Base-by-base conservation (phyloP, 2,888 invertebrate species). In the Leptinotarsa juncta region DNA sequence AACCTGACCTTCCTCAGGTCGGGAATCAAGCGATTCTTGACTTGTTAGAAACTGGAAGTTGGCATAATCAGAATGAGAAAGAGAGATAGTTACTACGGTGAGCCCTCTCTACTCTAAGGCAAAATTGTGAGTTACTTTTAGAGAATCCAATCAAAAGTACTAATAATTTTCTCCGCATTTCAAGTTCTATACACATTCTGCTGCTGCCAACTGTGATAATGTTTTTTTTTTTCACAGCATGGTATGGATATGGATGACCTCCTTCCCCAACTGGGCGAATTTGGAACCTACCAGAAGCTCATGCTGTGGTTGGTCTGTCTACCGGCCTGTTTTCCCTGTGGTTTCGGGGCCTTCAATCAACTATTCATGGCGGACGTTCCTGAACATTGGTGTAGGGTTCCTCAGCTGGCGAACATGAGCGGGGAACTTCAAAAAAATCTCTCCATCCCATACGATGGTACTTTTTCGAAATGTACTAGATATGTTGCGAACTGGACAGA, bases 311-410 rank as follows among this genome's bases (percentile, higher is more conserved):
- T 97, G 70, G 94, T 97, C 74, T 96, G 97, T 83, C 89, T 97
- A 77, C 95, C 97, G 18, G 96, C 97, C 3, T 96, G 96, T 84
- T 91, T 97, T 81, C 96, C 97, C 0, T 96, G 96, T 84, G 96
- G 96, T 49, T 97, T 96, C 88, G 95, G 96, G 87, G 96, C 96
- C 4, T 96, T 97, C 88, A 97, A 96, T 89, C 97, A 97, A 88
- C 90, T 97, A 53, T 97, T 97, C 88, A 96, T 97, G 95, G 92
- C 96, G 4, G 94, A 96, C 82, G 92, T 93, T 51, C 97, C 97
- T 0, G 92, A 94, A 62, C 94, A 96, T 88, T 96, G 96, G 95
- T 97, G 97, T 85, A 90, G 88, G 77, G 91, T 95, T 32, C 94
- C 95, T 0, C 92, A 93, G 80, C 88, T 96, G 73, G 75, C 81